Percentiles rank a stretch among this genome's conserved stretches.
Evolutionary conservation across 2,113 vertebrate species (phyloP).

Genomic region (Leucosticte australis): DNA sequence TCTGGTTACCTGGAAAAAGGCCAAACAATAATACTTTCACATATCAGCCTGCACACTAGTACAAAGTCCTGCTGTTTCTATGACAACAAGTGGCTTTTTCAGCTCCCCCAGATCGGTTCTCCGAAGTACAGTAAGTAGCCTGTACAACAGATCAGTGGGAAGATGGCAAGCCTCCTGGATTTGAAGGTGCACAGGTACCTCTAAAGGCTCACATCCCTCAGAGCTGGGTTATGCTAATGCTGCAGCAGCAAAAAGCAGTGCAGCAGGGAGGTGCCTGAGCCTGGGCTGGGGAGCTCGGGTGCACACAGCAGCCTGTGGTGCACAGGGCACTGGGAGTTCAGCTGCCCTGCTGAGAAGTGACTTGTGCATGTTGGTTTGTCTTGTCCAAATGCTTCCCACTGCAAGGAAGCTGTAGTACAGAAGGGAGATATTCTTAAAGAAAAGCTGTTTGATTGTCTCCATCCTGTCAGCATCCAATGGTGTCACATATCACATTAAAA

Average conservation of each 20-base stretch:
- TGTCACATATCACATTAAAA: background rate
- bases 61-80: conserved; percentile 58
- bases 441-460: background rate
- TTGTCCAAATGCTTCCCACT: background rate
- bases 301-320: background rate
- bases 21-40: background rate
- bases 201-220: background rate
- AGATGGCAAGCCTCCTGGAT: background rate
- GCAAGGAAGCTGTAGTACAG: background rate
- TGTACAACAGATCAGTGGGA: background rate
- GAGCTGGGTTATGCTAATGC: background rate
- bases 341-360: background rate
- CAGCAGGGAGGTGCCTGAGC: background rate
- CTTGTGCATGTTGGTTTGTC: background rate
- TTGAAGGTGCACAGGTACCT: background rate
- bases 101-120: background rate
- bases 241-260: background rate
- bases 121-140: background rate
- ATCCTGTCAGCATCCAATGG: background rate
- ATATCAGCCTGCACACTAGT: background rate
- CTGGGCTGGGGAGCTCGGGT: background rate
- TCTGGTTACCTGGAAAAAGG: conserved; percentile 29
- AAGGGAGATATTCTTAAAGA: background rate
- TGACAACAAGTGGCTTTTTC: conserved; percentile 54
- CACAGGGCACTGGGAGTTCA: background rate